Percentiles rank a stretch among this genome's conserved stretches.
These are phyloP conservation scores for Rachycentron canadum DNA, from an alignment of 2,797 vertebrate genomes.

Conservation along the genomic window DNA sequence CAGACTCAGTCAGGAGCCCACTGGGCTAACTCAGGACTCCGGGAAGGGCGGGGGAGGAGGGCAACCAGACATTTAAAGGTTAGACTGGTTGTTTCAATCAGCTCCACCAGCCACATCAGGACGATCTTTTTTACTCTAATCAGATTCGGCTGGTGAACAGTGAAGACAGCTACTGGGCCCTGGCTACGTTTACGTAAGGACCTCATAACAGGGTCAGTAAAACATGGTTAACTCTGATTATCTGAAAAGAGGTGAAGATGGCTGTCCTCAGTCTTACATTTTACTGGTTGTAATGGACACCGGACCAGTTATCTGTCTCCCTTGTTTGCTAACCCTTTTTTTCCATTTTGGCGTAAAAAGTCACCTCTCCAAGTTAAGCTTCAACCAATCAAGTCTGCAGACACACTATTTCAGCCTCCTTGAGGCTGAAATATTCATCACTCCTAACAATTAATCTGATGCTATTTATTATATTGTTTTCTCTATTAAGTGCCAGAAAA, in stretches of 20 bases:
- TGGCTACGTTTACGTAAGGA: slow-evolving; percentile 34
- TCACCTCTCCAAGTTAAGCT: no score
- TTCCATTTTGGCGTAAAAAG: neutral
- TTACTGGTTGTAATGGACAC: neutral
- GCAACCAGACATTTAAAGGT: slow-evolving; percentile 6
- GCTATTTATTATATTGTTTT: no score
- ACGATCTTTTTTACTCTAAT: slow-evolving; percentile 44
- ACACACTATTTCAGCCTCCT: neutral
- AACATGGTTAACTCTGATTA: neutral
- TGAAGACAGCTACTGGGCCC: neutral
- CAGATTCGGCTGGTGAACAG: slow-evolving; percentile 14
- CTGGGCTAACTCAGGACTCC: slow-evolving; percentile 70
- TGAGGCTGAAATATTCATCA: slow-evolving; percentile 1
- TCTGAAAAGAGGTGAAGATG: neutral
- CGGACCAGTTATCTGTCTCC: neutral
- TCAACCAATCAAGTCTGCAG: neutral
- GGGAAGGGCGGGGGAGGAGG: neutral
- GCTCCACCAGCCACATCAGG: slow-evolving; percentile 43
- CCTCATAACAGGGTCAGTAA: slow-evolving; percentile 32
- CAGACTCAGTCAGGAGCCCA: slow-evolving; percentile 26
- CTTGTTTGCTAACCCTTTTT: neutral
- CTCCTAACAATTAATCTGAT: neutral
- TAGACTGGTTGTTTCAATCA: slow-evolving; percentile 31
- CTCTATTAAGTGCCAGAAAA: no score
- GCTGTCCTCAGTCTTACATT: neutral